phyloP scores from a whole-genome alignment of 1,140 invertebrate species.

The Drosophila bocqueti region DNA sequence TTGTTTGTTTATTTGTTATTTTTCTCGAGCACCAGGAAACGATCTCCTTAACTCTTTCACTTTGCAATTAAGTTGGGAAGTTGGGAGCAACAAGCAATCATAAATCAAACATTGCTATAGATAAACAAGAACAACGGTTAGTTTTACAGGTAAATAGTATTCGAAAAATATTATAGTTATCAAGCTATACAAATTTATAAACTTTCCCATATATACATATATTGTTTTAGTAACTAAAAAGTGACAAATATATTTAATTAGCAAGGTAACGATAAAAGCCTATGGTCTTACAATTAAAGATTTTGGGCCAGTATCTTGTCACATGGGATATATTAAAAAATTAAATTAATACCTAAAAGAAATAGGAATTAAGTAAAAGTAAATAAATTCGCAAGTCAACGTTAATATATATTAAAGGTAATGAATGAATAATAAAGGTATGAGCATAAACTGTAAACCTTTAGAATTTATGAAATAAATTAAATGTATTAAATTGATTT shows the following conservation, averaged over 20 bases:
- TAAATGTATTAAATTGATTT: too few species aligned
- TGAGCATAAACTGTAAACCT: neutral
- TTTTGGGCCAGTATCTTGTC: neutral
- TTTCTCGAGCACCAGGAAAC: constrained; percentile 45
- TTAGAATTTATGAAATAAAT: neutral
- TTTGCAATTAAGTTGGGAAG: constrained; percentile 42
- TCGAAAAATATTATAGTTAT: neutral
- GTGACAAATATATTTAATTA: constrained; percentile 12
- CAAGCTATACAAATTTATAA: neutral
- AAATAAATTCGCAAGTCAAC: neutral
- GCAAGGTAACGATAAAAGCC: constrained; percentile 13
- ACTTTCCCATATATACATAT: neutral
- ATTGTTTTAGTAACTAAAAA: neutral
- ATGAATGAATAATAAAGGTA: neutral
- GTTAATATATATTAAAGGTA: neutral
- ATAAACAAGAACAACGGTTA: constrained; percentile 26
- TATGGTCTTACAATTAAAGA: neutral
- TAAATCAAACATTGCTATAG: constrained; percentile 46
- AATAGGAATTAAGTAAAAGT: neutral
- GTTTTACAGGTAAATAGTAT: neutral
- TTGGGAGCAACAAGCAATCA: constrained; percentile 24
- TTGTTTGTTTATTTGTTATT: constrained; percentile 31
- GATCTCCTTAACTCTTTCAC: constrained; percentile 42
- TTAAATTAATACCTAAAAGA: neutral
- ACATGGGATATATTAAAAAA: neutral